These are phyloP conservation scores for Kryptopterus vitreolus DNA, from an alignment of 2,797 vertebrate species.

Conservation along the genomic window DNA sequence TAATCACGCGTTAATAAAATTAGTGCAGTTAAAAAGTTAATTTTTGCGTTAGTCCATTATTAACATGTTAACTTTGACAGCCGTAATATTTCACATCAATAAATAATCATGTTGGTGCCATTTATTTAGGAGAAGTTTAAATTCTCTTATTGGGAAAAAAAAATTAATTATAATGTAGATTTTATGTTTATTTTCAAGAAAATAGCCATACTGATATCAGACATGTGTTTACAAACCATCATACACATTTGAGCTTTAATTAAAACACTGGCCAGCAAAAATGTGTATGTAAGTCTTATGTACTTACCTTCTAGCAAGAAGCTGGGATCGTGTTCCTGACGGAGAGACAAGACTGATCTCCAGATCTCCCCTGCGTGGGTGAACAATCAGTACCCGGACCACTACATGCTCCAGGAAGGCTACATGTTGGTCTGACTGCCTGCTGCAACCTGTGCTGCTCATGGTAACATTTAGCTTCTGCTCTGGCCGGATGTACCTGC, in stretches of 20 bases:
- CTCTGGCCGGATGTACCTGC: constrained; percentile 82
- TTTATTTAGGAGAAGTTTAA: no score
- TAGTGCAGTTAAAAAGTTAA: no score
- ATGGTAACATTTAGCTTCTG: constrained; percentile 78
- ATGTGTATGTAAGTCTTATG: background rate
- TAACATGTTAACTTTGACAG: no score
- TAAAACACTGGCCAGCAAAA: background rate
- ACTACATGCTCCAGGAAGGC: constrained; percentile 85
- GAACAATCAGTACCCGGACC: constrained; percentile 77
- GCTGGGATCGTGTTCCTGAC: constrained; percentile 83
- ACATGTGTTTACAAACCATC: background rate
- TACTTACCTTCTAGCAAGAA: constrained; percentile 85
- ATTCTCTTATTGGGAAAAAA: no score
- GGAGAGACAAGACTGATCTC: constrained; percentile 88
- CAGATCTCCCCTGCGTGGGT: constrained; percentile 87
- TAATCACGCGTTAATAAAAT: no score
- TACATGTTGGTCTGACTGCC: constrained; percentile 76
- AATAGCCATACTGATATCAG: background rate
- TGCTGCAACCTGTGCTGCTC: constrained; percentile 75
- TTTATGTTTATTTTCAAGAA: background rate
- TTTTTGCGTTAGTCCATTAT: no score
- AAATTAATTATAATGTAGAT: no score
- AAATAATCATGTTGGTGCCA: no score
- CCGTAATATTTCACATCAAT: no score
- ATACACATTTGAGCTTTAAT: background rate